Evolutionary conservation across 2,888 invertebrate genomes (phyloP).

Genomic region (Girardia tigrina): DNA sequence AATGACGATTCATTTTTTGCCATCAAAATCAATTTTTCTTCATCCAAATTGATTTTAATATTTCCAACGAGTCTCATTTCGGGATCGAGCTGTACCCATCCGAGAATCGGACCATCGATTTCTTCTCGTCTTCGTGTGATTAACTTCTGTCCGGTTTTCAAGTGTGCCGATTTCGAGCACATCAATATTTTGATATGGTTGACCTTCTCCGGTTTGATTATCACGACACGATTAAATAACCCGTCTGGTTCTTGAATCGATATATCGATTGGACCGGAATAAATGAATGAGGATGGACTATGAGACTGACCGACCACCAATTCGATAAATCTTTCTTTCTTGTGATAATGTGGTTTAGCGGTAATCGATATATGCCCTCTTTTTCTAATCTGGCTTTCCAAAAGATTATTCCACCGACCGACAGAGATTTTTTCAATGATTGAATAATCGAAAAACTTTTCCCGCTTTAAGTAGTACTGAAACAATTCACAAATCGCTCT

Average conservation of each 20-base stretch:
- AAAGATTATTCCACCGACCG: not conserved
- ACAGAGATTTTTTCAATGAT: not conserved
- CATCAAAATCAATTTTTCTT: not conserved
- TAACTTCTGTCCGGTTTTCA: conserved; percentile 8
- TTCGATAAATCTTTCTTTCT: not conserved
- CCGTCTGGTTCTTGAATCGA: not conserved
- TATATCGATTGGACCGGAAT: not conserved
- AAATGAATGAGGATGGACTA: not conserved
- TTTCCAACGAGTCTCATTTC: not conserved
- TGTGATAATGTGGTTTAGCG: not conserved
- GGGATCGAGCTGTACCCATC: not conserved
- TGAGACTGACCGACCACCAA: not conserved
- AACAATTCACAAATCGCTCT: not conserved
- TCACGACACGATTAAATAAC: not conserved
- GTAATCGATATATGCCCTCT: not conserved
- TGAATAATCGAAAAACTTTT: not conserved
- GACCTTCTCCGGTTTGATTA: not conserved
- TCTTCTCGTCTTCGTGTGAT: not conserved
- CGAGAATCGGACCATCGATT: not conserved
- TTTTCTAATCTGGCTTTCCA: not conserved
- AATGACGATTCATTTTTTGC: not conserved
- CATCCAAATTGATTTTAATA: not conserved
- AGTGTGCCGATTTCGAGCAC: not conserved
- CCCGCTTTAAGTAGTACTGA: not conserved
- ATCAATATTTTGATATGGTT: not conserved